phyloP scores from a whole-genome alignment of 2,797 vertebrate genomes.

The Pagetopsis macropterus region DNA sequence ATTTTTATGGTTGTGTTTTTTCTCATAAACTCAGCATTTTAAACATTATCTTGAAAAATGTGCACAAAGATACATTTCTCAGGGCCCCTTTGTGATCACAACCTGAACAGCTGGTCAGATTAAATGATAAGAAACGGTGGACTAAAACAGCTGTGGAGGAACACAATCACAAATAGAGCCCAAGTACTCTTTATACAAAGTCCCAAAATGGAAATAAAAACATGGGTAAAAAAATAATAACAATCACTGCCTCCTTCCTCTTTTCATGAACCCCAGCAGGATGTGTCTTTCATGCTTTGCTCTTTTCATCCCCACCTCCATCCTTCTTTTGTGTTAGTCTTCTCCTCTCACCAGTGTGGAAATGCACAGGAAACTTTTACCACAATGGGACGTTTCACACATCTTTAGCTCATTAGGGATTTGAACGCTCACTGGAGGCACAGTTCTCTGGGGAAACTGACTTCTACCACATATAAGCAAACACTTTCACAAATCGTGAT shows the following conservation, averaged over 20 bases:
- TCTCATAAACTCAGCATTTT: constrained; percentile 20
- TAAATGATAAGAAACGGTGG: constrained; percentile 38
- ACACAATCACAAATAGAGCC: constrained; percentile 59
- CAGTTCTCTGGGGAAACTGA: constrained; percentile 30
- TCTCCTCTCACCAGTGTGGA: constrained; percentile 69
- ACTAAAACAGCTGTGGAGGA: constrained; percentile 71
- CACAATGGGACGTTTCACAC: constrained; percentile 67
- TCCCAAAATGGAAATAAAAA: constrained; percentile 55
- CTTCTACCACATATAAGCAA: constrained; percentile 41
- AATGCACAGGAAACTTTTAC: constrained; percentile 73
- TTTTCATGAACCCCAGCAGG: constrained; percentile 69
- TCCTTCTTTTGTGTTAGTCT: constrained; percentile 76
- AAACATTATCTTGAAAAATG: constrained; percentile 15
- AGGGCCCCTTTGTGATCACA: constrained; percentile 35
- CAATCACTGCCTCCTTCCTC: constrained; percentile 75
- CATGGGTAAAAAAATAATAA: constrained; percentile 72
- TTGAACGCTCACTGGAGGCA: constrained; percentile 36
- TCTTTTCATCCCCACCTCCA: constrained; percentile 72
- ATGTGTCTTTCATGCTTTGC: constrained; percentile 76
- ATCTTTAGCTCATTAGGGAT: constrained; percentile 62
- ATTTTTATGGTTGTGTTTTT: constrained; percentile 44
- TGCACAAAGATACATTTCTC: constrained; percentile 39
- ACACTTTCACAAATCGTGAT: constrained; percentile 49
- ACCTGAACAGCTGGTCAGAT: constrained; percentile 58
- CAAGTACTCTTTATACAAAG: constrained; percentile 29